phyloP scores from a whole-genome alignment of 2,888 invertebrate species.

The Muschampia plurimacula region DNA sequence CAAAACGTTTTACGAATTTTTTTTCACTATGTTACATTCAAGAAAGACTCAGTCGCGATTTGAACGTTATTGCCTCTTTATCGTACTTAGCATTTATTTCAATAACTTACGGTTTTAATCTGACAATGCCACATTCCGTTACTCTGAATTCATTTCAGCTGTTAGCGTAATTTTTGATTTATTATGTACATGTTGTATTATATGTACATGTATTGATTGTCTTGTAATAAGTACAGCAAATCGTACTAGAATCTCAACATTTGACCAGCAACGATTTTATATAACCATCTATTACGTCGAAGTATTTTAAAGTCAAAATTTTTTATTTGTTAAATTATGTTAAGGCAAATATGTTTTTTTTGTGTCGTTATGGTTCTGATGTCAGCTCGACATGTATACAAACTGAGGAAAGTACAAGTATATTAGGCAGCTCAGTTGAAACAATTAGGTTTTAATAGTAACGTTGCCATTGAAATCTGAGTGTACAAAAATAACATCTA shows the following conservation, averaged over 20 bases:
- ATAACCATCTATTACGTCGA: background rate
- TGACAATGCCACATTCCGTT: constrained; percentile 9
- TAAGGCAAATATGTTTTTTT: background rate
- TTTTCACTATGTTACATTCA: background rate
- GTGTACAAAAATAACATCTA: constrained; percentile 48
- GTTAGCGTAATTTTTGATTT: background rate
- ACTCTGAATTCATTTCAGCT: background rate
- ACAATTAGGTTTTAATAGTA: constrained; percentile 52
- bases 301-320: constrained; percentile 11
- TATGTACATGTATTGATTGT: constrained; percentile 9
- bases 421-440: constrained; percentile 57
- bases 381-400: constrained; percentile 20
- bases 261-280: constrained; percentile 13
- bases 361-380: constrained; percentile 20
- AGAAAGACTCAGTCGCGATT: constrained; percentile 2
- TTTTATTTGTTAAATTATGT: constrained; percentile 10
- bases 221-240: constrained; percentile 18
- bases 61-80: constrained; percentile 33
- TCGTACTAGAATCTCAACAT: constrained; percentile 18
- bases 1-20: too few relatives aligned
- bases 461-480: constrained; percentile 57
- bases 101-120: background rate
- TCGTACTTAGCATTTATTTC: constrained; percentile 33
- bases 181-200: background rate
- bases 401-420: constrained; percentile 47